A percentile compares a stretch with the other conserved stretches of the same genome.
Evolutionary conservation across 2,797 vertebrate genomes (phyloP).

Genomic region (Alectoris magna): DNA sequence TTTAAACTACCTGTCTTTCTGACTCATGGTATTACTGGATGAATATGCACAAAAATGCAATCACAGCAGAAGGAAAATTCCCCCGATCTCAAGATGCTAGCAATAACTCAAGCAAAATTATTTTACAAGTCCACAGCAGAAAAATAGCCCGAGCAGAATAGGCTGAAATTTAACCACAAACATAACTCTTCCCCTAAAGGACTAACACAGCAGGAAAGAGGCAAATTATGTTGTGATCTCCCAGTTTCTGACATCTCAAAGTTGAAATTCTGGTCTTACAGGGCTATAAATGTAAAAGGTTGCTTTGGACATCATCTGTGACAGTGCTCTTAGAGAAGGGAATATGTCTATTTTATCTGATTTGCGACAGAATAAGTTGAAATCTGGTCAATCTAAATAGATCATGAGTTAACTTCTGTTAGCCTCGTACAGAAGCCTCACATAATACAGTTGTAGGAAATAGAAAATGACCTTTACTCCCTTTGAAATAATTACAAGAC

Average conservation of each 20-base stretch:
- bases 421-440: slow-evolving; percentile 9
- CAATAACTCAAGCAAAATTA: neutral
- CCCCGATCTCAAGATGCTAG: neutral
- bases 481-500: slow-evolving; percentile 75
- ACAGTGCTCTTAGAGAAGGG: neutral
- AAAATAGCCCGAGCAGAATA: neutral
- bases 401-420: slow-evolving; percentile 28
- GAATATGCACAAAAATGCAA: neutral
- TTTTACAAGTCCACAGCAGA: neutral
- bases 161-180: neutral
- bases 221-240: neutral
- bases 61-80: neutral
- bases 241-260: neutral
- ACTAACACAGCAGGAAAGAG: neutral
- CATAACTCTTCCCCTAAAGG: neutral
- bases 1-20: neutral
- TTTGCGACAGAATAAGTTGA: slow-evolving; percentile 21
- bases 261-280: neutral
- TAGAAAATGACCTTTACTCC: slow-evolving; percentile 74
- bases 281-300: slow-evolving; percentile 30
- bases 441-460: slow-evolving; percentile 57
- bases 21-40: neutral
- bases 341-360: slow-evolving; percentile 15
- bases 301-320: neutral
- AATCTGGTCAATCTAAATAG: slow-evolving; percentile 55